Percentiles rank a stretch among this genome's conserved stretches.
These are phyloP conservation scores for Aplocera efformata DNA, from an alignment of 2,888 invertebrate genomes.

Conservation along the genomic window DNA sequence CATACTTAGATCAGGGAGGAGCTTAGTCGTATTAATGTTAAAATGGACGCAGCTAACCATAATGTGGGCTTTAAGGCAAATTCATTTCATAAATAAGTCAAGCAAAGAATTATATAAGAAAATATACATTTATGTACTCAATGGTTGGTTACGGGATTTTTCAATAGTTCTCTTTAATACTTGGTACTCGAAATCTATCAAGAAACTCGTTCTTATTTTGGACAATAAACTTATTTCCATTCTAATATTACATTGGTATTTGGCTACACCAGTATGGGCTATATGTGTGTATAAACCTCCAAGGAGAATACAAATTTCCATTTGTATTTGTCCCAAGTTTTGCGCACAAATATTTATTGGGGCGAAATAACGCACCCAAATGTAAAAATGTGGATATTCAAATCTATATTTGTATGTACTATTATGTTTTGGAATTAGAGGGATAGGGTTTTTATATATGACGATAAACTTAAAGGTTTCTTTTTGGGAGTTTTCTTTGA, in stretches of 20 bases:
- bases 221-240: slow-evolving; percentile 7
- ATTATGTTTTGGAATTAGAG: slow-evolving; percentile 7
- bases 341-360: slow-evolving; percentile 32
- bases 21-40: no score
- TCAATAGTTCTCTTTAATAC: no score
- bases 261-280: slow-evolving; percentile 20
- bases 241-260: slow-evolving; percentile 7
- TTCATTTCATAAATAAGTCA: no score
- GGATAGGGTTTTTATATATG: slow-evolving; percentile 3
- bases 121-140: no score
- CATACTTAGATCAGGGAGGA: no score
- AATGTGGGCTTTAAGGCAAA: no score
- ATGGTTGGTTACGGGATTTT: no score
- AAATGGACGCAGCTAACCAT: no score
- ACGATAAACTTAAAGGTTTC: no score
- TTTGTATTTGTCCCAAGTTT: slow-evolving; percentile 33
- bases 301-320: slow-evolving; percentile 29
- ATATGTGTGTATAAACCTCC: slow-evolving; percentile 32
- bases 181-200: slow-evolving; percentile 1
- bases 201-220: slow-evolving; percentile 6
- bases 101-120: no score
- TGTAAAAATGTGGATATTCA: slow-evolving; percentile 1
- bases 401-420: not conserved
- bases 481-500: no score
- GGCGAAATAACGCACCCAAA: slow-evolving; percentile 19